Base-by-base conservation (phyloP, 2,888 invertebrate species). In the Oscheius sp. region DNA sequence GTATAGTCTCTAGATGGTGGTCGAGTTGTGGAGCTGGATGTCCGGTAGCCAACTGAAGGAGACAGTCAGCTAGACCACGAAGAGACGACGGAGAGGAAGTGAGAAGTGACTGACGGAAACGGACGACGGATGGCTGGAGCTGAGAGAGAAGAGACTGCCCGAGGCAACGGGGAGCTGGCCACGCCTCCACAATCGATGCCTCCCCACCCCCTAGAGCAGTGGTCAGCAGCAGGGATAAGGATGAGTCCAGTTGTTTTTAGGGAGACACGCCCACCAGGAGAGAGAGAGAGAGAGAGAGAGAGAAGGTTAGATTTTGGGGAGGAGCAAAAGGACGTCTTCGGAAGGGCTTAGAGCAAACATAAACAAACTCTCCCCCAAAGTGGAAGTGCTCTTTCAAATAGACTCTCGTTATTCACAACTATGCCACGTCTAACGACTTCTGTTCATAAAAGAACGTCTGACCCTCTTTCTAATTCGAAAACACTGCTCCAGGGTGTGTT, bases 121-220 rank as follows among this genome's bases (percentile, higher is more conserved):
- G 32, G 55, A 68, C 55, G 58, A 70, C 58, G 58, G 58, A 68
- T 60, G 63, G 42, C 48, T 42, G 62, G 50, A 62, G 55, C 51
- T 53, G 60, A 70, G 65, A 53, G 57, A 51, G 62, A 59, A 57
- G 73, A 59, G 37, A 47, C 60, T 68, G 73, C 47, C 29, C 65
- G 74, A 68, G 62, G 62, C 59, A 33, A 21, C 59, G 57, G 57
- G 63, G 48, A 42, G 63, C 29, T 70, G 51, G 63, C 62, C 73
- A 66, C 76, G 76, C 73, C 76, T 42, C 42, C 72, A 59, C 62
- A 55, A 76, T 72, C 72, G 60, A 62, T 72, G 72, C 4, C 51
- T 29, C 68, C 33, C 65, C 68, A 35, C 68, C 32, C 59, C 35
- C 21, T 59, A 62, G 59, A 66, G 76, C 70, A 68, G 78, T 73